A percentile compares a stretch with the other conserved stretches of the same genome.
Evolutionary conservation across 2,888 invertebrate species (phyloP).

Genomic region (Cacoxenus indagator): DNA sequence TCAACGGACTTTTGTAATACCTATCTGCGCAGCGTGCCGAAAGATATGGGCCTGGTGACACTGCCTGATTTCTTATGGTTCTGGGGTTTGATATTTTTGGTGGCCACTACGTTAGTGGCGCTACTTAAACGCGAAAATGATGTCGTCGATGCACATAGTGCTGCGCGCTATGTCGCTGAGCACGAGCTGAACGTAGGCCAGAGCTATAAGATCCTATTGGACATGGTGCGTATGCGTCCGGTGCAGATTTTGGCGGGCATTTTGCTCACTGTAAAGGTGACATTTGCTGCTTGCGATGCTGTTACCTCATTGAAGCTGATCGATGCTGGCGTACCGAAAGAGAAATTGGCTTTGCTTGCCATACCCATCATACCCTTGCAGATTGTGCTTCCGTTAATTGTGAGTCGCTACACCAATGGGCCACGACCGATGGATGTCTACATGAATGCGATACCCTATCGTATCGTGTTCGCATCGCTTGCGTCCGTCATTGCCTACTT

Average conservation of each 20-base stretch:
- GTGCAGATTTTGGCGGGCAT: conserved; percentile 84
- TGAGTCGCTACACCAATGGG: conserved; percentile 83
- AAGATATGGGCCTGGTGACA: conserved; percentile 80
- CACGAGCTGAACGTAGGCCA: conserved; percentile 73
- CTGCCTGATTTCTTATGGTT: conserved; percentile 89
- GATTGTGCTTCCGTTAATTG: conserved; percentile 89
- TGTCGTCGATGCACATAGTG: conserved; percentile 66
- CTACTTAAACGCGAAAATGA: conserved; percentile 87
- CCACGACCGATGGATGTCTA: conserved; percentile 91
- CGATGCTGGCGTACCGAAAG: conserved; percentile 96
- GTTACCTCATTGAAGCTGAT: conserved; percentile 95
- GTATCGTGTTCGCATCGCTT: conserved; percentile 87
- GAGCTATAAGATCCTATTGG: conserved; percentile 86
- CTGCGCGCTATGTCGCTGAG: conserved; percentile 58
- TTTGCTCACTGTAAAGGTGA: conserved; percentile 91
- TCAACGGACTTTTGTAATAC: conserved; percentile 96
- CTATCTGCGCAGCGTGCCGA: conserved; percentile 83
- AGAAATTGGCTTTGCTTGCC: conserved; percentile 91
- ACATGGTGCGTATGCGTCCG: conserved; percentile 86
- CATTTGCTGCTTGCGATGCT: conserved; percentile 95
- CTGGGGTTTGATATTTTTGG: conserved; percentile 94
- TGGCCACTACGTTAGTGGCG: conserved; percentile 90
- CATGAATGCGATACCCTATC: conserved; percentile 88
- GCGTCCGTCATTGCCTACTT: conserved; percentile 88
- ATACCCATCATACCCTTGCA: conserved; percentile 95